Evolutionary conservation across 2,797 vertebrate genomes (phyloP), one percentile per base, ranked within the genome.

Genomic region (Spinibarbus caldwelli): DNA sequence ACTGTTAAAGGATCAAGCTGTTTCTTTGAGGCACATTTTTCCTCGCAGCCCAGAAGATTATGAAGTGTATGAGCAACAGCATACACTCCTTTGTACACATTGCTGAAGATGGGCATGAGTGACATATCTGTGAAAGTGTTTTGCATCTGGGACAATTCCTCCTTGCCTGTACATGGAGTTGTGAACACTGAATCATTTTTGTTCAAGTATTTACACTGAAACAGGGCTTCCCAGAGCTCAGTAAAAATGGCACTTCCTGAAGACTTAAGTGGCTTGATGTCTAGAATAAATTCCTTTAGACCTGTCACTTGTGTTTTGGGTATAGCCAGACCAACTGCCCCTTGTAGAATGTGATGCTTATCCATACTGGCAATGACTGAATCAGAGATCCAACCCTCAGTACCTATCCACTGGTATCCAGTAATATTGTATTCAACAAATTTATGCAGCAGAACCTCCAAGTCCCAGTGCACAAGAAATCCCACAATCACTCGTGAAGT

Each of bases 371-470:
- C 92, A 14, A 78, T 91, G 80, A 92, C 90, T 0, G 89, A 92
- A 87, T 94, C 94, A 78, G 88, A 87, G n/a, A 95, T 95, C 95
- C 95, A 95, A 0, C 38, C 31, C 62, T 95, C 95, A 23, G 38
- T 93, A 29, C 95, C 94, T 0, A 95, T 89, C 94, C 94, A 95
- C 91, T 95, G 95, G 17, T 92, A 93, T 0, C 93, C 94, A 43
- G 86, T 92, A 59, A 95, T 45, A 78, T 95, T 95, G 43, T 93
- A 86, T 17, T 71, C 64, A 15, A 89, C 88, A 81, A 92, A 59
- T 26, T 88, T 85, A 59, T 80, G 86, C 21, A 86, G 80, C 49
- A 72, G 91, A 70, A 66, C 90, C 67, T 87, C 80, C 79, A 88
- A 70, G 17, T 80, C 90, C 90, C 45, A 88, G 54, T 82, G 89